phyloP scores from a whole-genome alignment of 2,113 vertebrate genomes.

The Myotis davidii region DNA sequence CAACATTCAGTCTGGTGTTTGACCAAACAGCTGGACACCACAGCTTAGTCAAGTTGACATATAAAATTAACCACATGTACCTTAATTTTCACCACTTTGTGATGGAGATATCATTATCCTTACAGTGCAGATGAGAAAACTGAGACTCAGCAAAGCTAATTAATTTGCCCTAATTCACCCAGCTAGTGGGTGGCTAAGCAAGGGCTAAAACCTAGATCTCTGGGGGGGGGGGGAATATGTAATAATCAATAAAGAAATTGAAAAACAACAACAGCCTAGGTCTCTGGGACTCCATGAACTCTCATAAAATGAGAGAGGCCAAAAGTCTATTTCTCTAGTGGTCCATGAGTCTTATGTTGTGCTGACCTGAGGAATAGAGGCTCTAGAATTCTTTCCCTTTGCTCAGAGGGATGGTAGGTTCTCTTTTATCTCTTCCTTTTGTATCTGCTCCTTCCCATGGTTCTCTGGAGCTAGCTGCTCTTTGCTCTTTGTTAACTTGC shows the following conservation, averaged over 20 bases:
- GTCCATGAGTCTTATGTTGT: background rate
- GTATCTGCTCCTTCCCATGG: background rate
- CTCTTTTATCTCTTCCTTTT: background rate
- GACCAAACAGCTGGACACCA: background rate
- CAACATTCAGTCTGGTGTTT: background rate
- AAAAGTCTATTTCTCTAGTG: background rate
- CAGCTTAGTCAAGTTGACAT: background rate
- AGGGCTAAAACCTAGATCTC: background rate
- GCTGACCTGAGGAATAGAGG: background rate
- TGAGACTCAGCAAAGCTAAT: background rate
- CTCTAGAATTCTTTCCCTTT: background rate
- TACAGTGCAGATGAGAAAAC: background rate
- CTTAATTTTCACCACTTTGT: background rate
- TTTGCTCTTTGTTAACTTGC: background rate
- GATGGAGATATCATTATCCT: background rate
- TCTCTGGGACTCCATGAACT: background rate
- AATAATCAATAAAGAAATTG: too few species aligned
- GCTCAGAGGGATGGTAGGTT: background rate
- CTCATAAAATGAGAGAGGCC: background rate
- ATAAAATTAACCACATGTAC: background rate
- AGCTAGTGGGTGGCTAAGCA: background rate
- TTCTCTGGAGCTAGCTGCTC: background rate
- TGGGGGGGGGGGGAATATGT: too few species aligned
- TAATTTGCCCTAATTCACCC: background rate
- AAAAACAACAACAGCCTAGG: background rate